Conservation (phyloP, 1,140 invertebrate species). For the Tetramorium simillimum region DNA sequence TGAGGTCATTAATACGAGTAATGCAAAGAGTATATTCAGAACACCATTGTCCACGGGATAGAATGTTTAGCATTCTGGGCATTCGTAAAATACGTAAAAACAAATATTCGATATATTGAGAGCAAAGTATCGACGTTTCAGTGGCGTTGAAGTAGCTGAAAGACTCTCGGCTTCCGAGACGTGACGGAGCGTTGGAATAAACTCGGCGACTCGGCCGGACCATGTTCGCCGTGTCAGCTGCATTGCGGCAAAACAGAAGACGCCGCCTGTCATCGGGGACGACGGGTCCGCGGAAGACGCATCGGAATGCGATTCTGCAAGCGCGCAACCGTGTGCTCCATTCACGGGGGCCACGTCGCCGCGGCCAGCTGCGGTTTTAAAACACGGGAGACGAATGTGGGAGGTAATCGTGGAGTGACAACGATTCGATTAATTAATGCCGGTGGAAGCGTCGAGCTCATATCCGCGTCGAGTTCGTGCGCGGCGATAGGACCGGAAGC, state of each 20-base stretch:
- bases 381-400: constrained; percentile 1
- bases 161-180: constrained; percentile 20
- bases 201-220: constrained; percentile 6
- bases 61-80: not conserved
- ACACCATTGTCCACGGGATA: not conserved
- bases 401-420: constrained; percentile 42
- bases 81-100: not conserved
- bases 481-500: constrained; percentile 28
- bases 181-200: constrained; percentile 18
- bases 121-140: constrained; percentile 1
- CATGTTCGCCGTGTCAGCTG: constrained; percentile 30
- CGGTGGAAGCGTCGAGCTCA: not conserved
- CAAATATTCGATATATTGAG: constrained; percentile 5
- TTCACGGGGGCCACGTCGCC: not conserved
- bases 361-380: constrained; percentile 39
- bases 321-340: constrained; percentile 34
- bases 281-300: constrained; percentile 19
- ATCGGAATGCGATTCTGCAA: constrained; percentile 47
- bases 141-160: constrained; percentile 6
- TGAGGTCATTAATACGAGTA: not conserved
- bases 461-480: not conserved
- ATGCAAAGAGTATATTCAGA: not conserved
- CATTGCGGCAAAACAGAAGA: constrained; percentile 53
- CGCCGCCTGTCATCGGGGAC: constrained; percentile 42
- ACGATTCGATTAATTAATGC: constrained; percentile 68